phyloP scores from a whole-genome alignment of 2,113 vertebrate genomes.

The Struthio camelus region DNA sequence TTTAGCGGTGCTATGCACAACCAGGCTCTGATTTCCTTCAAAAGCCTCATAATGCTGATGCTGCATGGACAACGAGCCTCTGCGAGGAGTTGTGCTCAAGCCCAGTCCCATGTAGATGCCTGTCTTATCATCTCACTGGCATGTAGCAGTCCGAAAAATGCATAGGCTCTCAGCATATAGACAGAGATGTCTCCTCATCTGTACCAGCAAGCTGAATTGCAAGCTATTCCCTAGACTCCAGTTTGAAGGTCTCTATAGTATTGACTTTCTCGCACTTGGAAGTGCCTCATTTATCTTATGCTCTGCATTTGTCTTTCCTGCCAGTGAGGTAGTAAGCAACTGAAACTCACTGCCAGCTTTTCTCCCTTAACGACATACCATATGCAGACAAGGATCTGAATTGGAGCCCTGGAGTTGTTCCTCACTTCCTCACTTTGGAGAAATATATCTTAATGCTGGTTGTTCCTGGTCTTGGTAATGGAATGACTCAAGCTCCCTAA shows the following conservation, averaged over 20 bases:
- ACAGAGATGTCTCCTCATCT: not conserved
- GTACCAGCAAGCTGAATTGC: slow-evolving; percentile 13
- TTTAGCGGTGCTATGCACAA: not conserved
- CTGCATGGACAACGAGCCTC: not conserved
- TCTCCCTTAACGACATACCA: slow-evolving; percentile 41
- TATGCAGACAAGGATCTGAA: slow-evolving; percentile 53
- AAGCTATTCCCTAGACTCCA: slow-evolving; percentile 54
- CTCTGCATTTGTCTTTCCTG: slow-evolving; percentile 65
- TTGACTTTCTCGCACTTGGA: slow-evolving; percentile 64
- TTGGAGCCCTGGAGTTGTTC: not conserved
- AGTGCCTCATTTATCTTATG: slow-evolving; percentile 70
- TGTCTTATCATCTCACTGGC: not conserved
- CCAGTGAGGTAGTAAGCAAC: slow-evolving; percentile 41
- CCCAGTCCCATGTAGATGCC: not conserved
- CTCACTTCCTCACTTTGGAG: not conserved
- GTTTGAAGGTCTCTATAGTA: slow-evolving; percentile 70
- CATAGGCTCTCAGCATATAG: not conserved
- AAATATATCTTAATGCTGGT: not conserved
- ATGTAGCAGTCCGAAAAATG: not conserved
- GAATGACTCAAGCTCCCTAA: not conserved
- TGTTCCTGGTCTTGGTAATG: not conserved
- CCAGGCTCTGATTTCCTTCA: not conserved
- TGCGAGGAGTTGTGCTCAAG: not conserved
- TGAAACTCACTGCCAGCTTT: slow-evolving; percentile 51
- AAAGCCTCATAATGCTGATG: not conserved